Percentiles rank a stretch among this genome's conserved stretches.
Conservation (phyloP, 2,888 invertebrate genomes). For the Ceraclea dissimilis region DNA sequence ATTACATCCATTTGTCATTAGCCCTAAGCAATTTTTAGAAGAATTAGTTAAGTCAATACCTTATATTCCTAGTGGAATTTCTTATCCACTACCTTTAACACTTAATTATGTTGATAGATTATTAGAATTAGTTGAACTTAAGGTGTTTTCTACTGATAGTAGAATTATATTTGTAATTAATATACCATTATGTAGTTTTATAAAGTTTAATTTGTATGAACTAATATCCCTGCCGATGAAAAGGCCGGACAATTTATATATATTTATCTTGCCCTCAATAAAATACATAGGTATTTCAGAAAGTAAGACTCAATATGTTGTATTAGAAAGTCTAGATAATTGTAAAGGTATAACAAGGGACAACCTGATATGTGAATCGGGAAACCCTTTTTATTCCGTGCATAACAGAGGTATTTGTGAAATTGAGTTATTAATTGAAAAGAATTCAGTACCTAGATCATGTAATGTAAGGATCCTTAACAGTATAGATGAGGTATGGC, state of each 20-base stretch:
- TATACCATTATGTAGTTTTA: constrained; percentile 3
- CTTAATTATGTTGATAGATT: not conserved
- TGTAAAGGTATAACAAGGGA: not conserved
- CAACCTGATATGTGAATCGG: not conserved
- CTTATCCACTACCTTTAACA: not conserved
- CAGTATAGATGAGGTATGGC: not conserved
- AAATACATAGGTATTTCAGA: not conserved
- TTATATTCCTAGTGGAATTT: constrained; percentile 4
- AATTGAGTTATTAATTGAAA: not conserved
- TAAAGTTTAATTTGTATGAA: constrained; percentile 4
- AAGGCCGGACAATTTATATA: not conserved
- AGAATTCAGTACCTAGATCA: not conserved
- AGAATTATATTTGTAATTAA: constrained; percentile 4
- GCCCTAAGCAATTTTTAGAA: not conserved
- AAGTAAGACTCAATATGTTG: constrained; percentile 1
- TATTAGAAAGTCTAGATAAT: not conserved
- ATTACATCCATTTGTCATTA: constrained; percentile 5
- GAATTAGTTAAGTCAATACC: constrained; percentile 2
- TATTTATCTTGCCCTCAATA: not conserved
- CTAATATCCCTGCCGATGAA: constrained; percentile 1
- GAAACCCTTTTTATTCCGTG: not conserved
- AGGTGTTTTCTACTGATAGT: not conserved
- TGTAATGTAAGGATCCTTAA: not conserved
- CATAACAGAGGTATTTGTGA: not conserved
- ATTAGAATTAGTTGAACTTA: constrained; percentile 1